Evolutionary conservation across 2,113 vertebrate species (phyloP).

Genomic region (Octodon degus): DNA sequence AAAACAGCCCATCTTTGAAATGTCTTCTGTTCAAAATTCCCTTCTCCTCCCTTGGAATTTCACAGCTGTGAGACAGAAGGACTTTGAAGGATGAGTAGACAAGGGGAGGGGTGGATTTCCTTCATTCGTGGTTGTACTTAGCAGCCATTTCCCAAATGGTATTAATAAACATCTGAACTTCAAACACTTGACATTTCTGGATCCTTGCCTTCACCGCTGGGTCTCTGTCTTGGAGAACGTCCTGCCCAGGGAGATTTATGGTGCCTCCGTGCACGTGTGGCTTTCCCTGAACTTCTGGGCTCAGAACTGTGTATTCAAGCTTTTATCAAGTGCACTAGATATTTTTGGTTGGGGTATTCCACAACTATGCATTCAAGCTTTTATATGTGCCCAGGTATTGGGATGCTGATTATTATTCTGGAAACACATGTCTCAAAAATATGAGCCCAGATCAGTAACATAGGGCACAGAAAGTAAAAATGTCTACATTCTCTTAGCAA

Average conservation of each 20-base stretch:
- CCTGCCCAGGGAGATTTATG: constrained; percentile 25
- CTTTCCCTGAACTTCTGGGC: not conserved
- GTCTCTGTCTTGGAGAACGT: constrained; percentile 35
- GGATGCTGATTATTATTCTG: not conserved
- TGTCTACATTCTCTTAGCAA: not conserved
- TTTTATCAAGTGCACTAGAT: no score
- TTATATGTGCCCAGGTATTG: not conserved
- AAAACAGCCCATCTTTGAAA: constrained; percentile 78
- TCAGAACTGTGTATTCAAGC: not conserved
- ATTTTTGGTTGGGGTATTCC: no score
- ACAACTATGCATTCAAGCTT: not conserved
- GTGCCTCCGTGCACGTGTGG: not conserved
- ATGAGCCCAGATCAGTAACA: not conserved
- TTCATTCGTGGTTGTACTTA: constrained; percentile 65
- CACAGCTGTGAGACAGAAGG: constrained; percentile 76
- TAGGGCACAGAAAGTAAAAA: not conserved
- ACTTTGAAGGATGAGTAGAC: constrained; percentile 63
- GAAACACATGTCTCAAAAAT: not conserved
- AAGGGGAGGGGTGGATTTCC: constrained; percentile 23
- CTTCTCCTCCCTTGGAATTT: constrained; percentile 46
- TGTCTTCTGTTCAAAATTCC: constrained; percentile 51
- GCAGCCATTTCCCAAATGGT: constrained; percentile 70
- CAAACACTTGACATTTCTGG: constrained; percentile 79
- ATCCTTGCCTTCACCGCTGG: constrained; percentile 63
- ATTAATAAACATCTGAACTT: constrained; percentile 78